Evolutionary conservation across 30 jellyfish, hydroid and myxozoan species (phyloP).

Genomic region (Aurelia aurita complex sp. Pacific): DNA sequence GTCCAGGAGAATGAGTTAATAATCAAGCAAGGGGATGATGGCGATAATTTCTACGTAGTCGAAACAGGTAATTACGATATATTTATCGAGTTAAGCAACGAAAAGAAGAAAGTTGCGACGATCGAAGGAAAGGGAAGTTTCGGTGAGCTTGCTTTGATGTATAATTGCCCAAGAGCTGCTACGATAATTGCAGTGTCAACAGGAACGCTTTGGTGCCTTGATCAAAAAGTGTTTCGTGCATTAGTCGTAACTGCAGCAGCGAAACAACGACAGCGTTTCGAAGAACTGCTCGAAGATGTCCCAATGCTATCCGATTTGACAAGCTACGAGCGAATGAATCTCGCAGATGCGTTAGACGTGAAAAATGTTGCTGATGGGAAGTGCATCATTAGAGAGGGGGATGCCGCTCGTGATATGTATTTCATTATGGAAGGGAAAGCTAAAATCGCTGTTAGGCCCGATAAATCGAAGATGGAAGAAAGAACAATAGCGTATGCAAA

Average conservation of each 20-base stretch:
- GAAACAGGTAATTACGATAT: slow-evolving; percentile 87
- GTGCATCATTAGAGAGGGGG: slow-evolving; percentile 85
- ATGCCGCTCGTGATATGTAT: slow-evolving; percentile 84
- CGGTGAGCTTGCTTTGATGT: slow-evolving; percentile 95
- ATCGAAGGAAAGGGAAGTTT: slow-evolving; percentile 91
- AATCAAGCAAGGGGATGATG: slow-evolving; percentile 97
- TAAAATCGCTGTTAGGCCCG: slow-evolving; percentile 69
- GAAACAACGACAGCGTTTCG: slow-evolving; percentile 76
- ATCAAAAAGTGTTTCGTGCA: slow-evolving; percentile 89
- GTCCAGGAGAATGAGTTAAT: slow-evolving; percentile 75
- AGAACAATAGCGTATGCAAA: slow-evolving; percentile 75
- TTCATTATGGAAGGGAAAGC: slow-evolving; percentile 93
- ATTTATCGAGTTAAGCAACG: slow-evolving; percentile 58
- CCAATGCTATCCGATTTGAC: slow-evolving; percentile 87
- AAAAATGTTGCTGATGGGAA: slow-evolving; percentile 57
- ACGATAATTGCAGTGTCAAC: slow-evolving; percentile 87
- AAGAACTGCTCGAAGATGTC: slow-evolving; percentile 80
- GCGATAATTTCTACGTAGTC: slow-evolving; percentile 94
- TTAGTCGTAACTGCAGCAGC: slow-evolving; percentile 96
- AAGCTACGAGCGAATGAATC: slow-evolving; percentile 90
- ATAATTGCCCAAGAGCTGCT: slow-evolving; percentile 98
- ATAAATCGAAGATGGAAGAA: slow-evolving; percentile 63
- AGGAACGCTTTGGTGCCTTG: slow-evolving; percentile 97
- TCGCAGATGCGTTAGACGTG: slow-evolving; percentile 92
- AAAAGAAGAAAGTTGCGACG: slow-evolving; percentile 79